These are phyloP conservation scores for Dolichallabes microphthalmus DNA, from an alignment of 2,113 vertebrate genomes.

Conservation along the genomic window DNA sequence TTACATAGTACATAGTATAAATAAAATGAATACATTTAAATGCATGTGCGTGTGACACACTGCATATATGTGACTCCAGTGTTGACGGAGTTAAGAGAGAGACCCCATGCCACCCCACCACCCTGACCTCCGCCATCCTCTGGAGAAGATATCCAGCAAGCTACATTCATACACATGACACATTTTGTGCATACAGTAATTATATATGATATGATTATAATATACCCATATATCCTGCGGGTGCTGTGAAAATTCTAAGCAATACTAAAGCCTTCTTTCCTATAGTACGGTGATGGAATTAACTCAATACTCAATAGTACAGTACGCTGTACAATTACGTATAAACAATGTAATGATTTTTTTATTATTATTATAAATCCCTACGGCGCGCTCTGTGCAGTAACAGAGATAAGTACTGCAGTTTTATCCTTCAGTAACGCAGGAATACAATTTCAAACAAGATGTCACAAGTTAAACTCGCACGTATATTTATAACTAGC, in stretches of 20 bases:
- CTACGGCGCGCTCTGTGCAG: background rate
- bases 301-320: background rate
- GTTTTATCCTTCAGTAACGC: background rate
- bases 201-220: background rate
- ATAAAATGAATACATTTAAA: too few species aligned
- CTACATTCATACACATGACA: background rate
- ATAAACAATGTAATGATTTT: background rate
- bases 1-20: too few species aligned
- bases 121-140: background rate
- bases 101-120: too few species aligned
- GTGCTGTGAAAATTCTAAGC: background rate
- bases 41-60: too few species aligned
- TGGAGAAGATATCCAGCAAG: background rate
- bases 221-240: background rate
- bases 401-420: background rate
- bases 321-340: background rate
- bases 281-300: background rate
- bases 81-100: too few species aligned
- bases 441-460: slow-evolving; percentile 7
- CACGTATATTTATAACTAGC: slow-evolving; percentile 5
- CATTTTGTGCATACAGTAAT: background rate
- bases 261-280: background rate
- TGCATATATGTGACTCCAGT: too few species aligned
- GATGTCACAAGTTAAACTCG: background rate
- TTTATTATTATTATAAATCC: too few species aligned